Evolutionary conservation across 2,888 invertebrate species (phyloP), one percentile per base, ranked within the genome.

Genomic region (Mactromeris polynyma): DNA sequence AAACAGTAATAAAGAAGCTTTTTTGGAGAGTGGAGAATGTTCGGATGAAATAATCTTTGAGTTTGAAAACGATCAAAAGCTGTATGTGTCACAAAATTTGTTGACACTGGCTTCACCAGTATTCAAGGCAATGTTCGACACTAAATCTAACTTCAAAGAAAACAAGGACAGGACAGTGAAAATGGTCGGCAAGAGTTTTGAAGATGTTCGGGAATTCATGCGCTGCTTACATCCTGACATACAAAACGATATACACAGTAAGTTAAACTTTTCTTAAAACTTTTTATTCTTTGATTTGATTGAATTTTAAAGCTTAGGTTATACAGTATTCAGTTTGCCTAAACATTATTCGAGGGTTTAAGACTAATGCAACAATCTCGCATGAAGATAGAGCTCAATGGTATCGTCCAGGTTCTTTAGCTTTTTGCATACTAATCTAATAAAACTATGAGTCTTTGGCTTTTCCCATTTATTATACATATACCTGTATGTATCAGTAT

Each of bases 21-120:
- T 82, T 82, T 54, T 38, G 17, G 40, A 40, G 21, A n/a, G 26
- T 4, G 82, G 82, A 31, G 17, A 64, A 69, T 82, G 64, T 40
- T 21, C 21, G 2, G 82, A 82, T 40, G 82, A 82, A 33, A 19
- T 82, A 21, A 69, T 54, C 36, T 82, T 82, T 64, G 40, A n/a
- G 9, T 82, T 82, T 36, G 82, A 82, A n/a, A 31, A 82, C 40
- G 42, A 40, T 36, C 0, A 82, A 31, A 69, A 69, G 42, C 38
- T 82, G 69, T 82, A 69, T 69, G 82, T 82, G 19, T 82, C 82
- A 42, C 64, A 69, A 40, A 82, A 69, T 26, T 82, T 82, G 38
- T 21, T 82, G 17, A 21, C n/a, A 26, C 64, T 54, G 26, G 38
- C 40, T 9, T 82, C 82, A 4, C 82, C 82, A 31, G 81, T 81